Base-by-base conservation (phyloP, 2,113 vertebrate genomes). In the Pollachius pollachius region DNA sequence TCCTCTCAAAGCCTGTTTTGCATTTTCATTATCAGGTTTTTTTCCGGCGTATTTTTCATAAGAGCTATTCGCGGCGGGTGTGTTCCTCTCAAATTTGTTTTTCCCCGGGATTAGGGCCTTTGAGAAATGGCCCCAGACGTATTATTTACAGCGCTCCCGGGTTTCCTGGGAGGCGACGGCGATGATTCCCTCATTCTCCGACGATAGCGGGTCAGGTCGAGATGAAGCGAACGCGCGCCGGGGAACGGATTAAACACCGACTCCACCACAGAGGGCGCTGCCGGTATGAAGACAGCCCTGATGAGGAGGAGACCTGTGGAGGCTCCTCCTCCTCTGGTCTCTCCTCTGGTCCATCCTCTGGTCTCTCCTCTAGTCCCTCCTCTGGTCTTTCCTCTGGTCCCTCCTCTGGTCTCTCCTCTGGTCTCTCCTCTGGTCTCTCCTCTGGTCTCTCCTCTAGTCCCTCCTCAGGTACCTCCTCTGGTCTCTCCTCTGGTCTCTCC, bases 11-110 rank as follows among this genome's bases (percentile, higher is more conserved):
- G 80, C 65, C 86, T 90, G 79, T 87, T 92, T 92, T 90, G 88
- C 89, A 92, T 92, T 91, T 90, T 91, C 87, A 92, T 91, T 87
- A 86, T 88, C 84, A 73, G 62, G 48, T 80, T 85, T 75, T 84
- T 61, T 61, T 12, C 13, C 7, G 2, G 15, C 16, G 5, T n/a
- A 13, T n/a, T 57, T n/a, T 65, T 16, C 76, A 70, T 85, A 76
- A 82, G 89, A 85, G 68, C 70, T 77, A 89, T 85, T 81, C 80
- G 80, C 12, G 82, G 72, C 81, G 75, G 81, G 78, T 69, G 75
- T 70, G 79, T 80, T 88, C 79, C 58, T 13, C 70, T 71, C 76
- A 64, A 78, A 76, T 86, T 87, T 80, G 82, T 87, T 86, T 86
- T 83, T 69, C 59, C 67, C 41, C 11, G 71, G 82, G 81, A 89